Evolutionary conservation across 2,888 invertebrate genomes (phyloP).

Genomic region (Coleophora flavipennella): DNA sequence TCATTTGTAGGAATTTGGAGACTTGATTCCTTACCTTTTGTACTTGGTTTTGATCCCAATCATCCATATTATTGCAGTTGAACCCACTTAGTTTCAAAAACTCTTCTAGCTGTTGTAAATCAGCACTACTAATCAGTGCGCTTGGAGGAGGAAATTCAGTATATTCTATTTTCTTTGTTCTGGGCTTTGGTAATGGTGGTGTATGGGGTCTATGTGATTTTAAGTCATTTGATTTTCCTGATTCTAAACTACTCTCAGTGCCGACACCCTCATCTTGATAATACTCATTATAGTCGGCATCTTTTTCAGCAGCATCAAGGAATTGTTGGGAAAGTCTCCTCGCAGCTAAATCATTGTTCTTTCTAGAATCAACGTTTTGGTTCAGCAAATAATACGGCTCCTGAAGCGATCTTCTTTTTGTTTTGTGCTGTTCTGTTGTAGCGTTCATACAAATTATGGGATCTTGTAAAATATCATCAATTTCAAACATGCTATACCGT

Average conservation of each 20-base stretch:
- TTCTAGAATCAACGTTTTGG: slow-evolving; percentile 61
- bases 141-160: slow-evolving; percentile 65
- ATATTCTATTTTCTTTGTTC: slow-evolving; percentile 62
- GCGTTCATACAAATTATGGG: slow-evolving; percentile 54
- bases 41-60: slow-evolving; percentile 79
- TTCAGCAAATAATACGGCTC: slow-evolving; percentile 78
- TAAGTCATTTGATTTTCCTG: slow-evolving; percentile 69
- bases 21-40: slow-evolving; percentile 80
- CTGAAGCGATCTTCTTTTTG: slow-evolving; percentile 82
- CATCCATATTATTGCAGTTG: slow-evolving; percentile 77
- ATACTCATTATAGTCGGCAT: slow-evolving; percentile 67
- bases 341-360: slow-evolving; percentile 68
- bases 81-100: slow-evolving; percentile 81
- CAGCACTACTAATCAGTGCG: slow-evolving; percentile 72
- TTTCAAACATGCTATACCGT: slow-evolving; percentile 87
- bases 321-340: slow-evolving; percentile 67
- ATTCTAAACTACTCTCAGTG: slow-evolving; percentile 73
- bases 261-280: slow-evolving; percentile 76
- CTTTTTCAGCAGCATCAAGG: slow-evolving; percentile 67
- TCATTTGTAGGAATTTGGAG: slow-evolving; percentile 78
- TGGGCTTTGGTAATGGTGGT: slow-evolving; percentile 65
- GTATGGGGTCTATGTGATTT: slow-evolving; percentile 65
- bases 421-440: slow-evolving; percentile 58
- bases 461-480: slow-evolving; percentile 73
- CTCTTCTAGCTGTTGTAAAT: slow-evolving; percentile 79